Evolutionary conservation across 2,113 vertebrate species (phyloP).

Genomic region (Poeciliopsis prolifica): DNA sequence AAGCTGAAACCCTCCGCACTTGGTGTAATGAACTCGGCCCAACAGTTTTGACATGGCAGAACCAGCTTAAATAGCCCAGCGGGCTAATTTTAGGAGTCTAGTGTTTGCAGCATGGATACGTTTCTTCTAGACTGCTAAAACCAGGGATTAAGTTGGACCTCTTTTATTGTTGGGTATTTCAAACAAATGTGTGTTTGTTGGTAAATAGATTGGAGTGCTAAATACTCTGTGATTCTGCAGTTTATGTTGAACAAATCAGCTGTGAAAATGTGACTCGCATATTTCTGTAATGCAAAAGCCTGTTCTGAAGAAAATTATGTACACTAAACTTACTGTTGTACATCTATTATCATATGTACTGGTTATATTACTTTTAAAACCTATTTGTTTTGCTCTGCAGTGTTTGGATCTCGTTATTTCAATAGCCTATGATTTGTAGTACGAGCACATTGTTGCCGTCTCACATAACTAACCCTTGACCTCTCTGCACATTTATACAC

Average conservation of each 20-base stretch:
- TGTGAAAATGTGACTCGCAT: conserved; percentile 62
- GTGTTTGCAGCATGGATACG: conserved; percentile 58
- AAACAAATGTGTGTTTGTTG: conserved; percentile 68
- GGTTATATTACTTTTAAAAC: neutral
- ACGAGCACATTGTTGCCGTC: conserved; percentile 36
- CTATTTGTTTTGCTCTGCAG: neutral
- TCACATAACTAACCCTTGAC: conserved; percentile 32
- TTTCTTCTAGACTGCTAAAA: conserved; percentile 73
- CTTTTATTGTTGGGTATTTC: conserved; percentile 65
- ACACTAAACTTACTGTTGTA: neutral
- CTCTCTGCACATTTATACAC: conserved; percentile 39
- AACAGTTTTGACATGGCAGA: conserved; percentile 50
- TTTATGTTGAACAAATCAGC: conserved; percentile 65
- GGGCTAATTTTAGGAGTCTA: conserved; percentile 71
- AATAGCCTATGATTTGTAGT: neutral
- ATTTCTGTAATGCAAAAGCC: conserved; percentile 56
- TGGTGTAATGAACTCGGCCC: conserved; percentile 31
- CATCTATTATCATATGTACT: neutral
- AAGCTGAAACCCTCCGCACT: conserved; percentile 22
- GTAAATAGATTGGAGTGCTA: conserved; percentile 45
- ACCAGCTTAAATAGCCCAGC: conserved; percentile 63
- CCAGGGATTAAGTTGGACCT: conserved; percentile 66
- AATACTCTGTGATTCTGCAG: conserved; percentile 52
- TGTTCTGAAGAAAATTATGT: conserved; percentile 33
- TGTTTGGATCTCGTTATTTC: neutral